phyloP scores from a whole-genome alignment of 1,140 invertebrate genomes.

The Heliconius hewitsoni region DNA sequence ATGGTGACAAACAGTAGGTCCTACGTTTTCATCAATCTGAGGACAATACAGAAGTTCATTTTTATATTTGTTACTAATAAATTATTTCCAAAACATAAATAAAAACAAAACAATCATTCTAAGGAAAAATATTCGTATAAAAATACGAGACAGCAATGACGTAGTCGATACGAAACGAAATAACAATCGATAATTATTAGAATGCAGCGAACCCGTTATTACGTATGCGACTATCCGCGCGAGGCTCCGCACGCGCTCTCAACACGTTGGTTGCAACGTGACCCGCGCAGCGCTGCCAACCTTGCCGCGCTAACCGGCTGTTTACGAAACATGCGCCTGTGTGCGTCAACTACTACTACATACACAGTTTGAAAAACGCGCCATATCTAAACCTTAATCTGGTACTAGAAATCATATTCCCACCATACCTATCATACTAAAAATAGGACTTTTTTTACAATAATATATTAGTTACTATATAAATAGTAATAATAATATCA shows the following conservation, averaged over 20 bases:
- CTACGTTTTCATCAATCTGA: conserved; percentile 41
- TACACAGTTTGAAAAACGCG: conserved; percentile 23
- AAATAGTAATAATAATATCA: too few relatives aligned
- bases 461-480: too few relatives aligned
- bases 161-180: conserved; percentile 19
- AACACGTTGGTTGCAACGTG: conserved; percentile 79
- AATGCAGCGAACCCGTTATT: conserved; percentile 42
- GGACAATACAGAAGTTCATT: conserved; percentile 41
- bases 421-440: too few relatives aligned
- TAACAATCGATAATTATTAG: conserved; percentile 23
- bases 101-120: conserved; percentile 22
- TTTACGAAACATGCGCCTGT: conserved; percentile 53
- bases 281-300: conserved; percentile 62
- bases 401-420: too few relatives aligned
- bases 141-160: not conserved
- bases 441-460: too few relatives aligned
- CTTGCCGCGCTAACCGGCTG: conserved; percentile 49
- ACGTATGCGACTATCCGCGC: conserved; percentile 48
- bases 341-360: conserved; percentile 45
- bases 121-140: not conserved
- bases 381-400: conserved; percentile 18
- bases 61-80: conserved; percentile 18
- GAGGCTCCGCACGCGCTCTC: conserved; percentile 57
- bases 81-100: not conserved
- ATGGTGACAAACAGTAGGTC: conserved; percentile 40